Percentiles rank a stretch among this genome's conserved stretches.
Conservation (phyloP, 2,888 invertebrate species). For the Cerceris rybyensis region DNA sequence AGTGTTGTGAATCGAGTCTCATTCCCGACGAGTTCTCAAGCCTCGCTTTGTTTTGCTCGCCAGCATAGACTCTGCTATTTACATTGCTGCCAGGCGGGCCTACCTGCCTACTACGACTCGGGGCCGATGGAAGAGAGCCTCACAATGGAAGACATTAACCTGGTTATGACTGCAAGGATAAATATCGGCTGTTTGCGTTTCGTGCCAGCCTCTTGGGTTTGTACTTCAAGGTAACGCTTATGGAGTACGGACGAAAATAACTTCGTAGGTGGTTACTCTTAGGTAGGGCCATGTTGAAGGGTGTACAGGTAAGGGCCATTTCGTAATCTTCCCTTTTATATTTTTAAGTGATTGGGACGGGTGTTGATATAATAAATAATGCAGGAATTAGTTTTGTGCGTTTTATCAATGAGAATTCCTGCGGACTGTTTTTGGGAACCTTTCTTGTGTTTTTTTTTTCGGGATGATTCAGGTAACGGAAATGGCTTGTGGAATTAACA, state of each 20-base stretch:
- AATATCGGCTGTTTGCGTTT: background rate
- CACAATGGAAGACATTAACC: slow-evolving; percentile 14
- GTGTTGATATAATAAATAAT: too few relatives aligned
- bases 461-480: background rate
- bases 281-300: too few relatives aligned
- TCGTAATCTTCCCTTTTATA: too few relatives aligned
- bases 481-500: background rate
- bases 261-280: background rate
- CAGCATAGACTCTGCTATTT: slow-evolving; percentile 23
- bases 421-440: too few relatives aligned
- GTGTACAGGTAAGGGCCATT: too few relatives aligned
- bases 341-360: too few relatives aligned
- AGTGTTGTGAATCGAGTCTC: slow-evolving; percentile 50
- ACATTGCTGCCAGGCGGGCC: slow-evolving; percentile 9
- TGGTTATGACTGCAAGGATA: background rate
- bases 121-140: background rate
- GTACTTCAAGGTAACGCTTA: background rate
- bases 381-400: too few relatives aligned
- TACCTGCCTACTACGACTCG: background rate
- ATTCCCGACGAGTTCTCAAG: slow-evolving; percentile 41
- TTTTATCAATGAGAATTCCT: too few relatives aligned
- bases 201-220: background rate
- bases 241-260: background rate
- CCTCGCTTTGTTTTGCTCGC: slow-evolving; percentile 33
- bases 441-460: too few relatives aligned